A percentile compares a stretch with the other conserved stretches of the same genome.
Evolutionary conservation across 2,888 invertebrate species (phyloP).

Genomic region (Drosophila dives): DNA sequence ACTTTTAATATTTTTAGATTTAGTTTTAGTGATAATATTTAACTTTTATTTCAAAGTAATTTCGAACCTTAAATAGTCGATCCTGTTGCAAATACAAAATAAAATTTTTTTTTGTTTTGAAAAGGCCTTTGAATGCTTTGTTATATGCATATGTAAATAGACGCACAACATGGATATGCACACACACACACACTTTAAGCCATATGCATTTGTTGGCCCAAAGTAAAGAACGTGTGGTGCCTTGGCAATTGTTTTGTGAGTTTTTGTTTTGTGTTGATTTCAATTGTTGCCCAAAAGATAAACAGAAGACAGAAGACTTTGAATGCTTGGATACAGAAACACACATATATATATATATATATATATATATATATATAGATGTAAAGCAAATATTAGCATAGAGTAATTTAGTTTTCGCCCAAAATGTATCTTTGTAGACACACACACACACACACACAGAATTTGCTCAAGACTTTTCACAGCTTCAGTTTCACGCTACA

Average conservation of each 20-base stretch:
- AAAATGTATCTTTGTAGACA: conserved; percentile 52
- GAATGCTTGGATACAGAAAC: background rate
- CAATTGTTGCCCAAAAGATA: conserved; percentile 57
- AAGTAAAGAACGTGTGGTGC: conserved; percentile 43
- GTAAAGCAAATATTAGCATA: conserved; percentile 69
- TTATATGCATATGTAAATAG: conserved; percentile 8
- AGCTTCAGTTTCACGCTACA: conserved; percentile 42
- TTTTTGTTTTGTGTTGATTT: conserved; percentile 66
- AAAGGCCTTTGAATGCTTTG: conserved; percentile 44
- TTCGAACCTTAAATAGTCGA: conserved; percentile 14
- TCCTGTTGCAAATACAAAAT: conserved; percentile 11
- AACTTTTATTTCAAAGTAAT: background rate
- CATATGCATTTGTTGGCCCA: conserved; percentile 32
- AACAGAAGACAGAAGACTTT: conserved; percentile 5
- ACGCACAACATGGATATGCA: background rate
- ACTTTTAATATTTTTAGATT: background rate
- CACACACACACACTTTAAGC: background rate
- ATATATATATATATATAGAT: conserved; percentile 28
- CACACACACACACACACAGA: conserved; percentile 24
- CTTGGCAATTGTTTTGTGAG: conserved; percentile 59
- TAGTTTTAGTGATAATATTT: background rate
- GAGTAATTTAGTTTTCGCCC: conserved; percentile 76
- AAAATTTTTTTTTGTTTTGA: conserved; percentile 25
- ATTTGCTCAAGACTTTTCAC: conserved; percentile 72
- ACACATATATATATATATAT: background rate